Percentiles rank a stretch among this genome's conserved stretches.
Evolutionary conservation across 2,888 invertebrate genomes (phyloP).

Genomic region (Lampropteryx suffumata): DNA sequence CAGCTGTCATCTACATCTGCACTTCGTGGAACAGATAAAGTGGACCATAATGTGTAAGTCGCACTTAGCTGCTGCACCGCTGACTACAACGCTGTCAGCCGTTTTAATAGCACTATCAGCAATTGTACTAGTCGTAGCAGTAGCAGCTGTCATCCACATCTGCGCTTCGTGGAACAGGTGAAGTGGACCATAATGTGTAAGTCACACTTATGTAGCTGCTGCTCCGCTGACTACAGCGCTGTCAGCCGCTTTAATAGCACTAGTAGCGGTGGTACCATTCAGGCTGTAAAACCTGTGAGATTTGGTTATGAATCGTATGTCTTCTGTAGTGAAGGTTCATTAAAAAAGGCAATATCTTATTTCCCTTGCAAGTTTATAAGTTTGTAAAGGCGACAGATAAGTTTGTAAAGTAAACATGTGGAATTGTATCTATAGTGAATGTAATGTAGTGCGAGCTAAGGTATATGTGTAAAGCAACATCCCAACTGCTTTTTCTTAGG

Average conservation of each 20-base stretch:
- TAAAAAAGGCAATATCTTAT: too few relatives aligned
- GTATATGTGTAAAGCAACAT: too few relatives aligned
- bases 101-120: slow-evolving; percentile 91
- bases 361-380: too few relatives aligned
- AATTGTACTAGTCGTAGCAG: slow-evolving; percentile 92
- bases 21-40: slow-evolving; percentile 95
- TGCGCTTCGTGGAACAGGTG: slow-evolving; percentile 97
- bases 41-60: slow-evolving; percentile 45
- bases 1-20: slow-evolving; percentile 96
- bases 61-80: slow-evolving; percentile 61
- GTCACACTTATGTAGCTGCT: neutral
- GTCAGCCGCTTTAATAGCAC: slow-evolving; percentile 76
- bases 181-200: neutral
- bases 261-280: slow-evolving; percentile 94
- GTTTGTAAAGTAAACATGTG: too few relatives aligned
- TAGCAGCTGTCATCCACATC: slow-evolving; percentile 95
- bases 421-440: too few relatives aligned
- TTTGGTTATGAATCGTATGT: too few relatives aligned
- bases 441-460: too few relatives aligned
- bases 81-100: slow-evolving; percentile 90
- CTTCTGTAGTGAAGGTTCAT: too few relatives aligned
- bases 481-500: too few relatives aligned
- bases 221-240: neutral
- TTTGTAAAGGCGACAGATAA: too few relatives aligned
- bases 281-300: too few relatives aligned